Evolutionary conservation across 2,113 vertebrate genomes (phyloP).

Genomic region (Phrynosoma blainvillii): DNA sequence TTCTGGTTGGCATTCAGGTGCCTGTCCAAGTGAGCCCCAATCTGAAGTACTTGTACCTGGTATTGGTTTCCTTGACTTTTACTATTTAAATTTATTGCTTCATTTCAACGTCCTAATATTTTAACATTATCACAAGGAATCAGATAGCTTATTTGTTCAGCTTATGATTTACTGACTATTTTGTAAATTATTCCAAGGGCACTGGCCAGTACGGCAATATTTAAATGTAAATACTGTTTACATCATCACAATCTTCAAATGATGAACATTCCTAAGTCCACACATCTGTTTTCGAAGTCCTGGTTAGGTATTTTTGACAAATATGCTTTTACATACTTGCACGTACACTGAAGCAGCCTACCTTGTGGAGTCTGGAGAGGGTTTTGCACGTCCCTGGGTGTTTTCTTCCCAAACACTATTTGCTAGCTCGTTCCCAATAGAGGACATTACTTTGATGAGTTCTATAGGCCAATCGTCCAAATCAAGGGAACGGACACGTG

Average conservation of each 20-base stretch:
- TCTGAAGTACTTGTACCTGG: too few relatives aligned
- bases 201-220: not conserved
- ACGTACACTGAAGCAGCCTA: constrained; percentile 54
- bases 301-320: not conserved
- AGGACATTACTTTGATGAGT: constrained; percentile 94
- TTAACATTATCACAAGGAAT: too few relatives aligned
- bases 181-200: not conserved
- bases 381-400: constrained; percentile 89
- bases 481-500: constrained; percentile 93
- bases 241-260: not conserved
- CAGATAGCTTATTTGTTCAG: too few relatives aligned
- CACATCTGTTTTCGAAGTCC: not conserved
- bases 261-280: not conserved
- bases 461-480: constrained; percentile 97
- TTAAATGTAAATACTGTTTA: not conserved
- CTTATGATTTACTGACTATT: too few relatives aligned
- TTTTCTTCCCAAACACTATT: constrained; percentile 95
- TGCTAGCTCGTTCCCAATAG: constrained; percentile 94
- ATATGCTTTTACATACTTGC: fast-evolving
- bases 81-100: too few relatives aligned
- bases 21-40: too few relatives aligned
- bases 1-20: too few relatives aligned
- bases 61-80: too few relatives aligned
- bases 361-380: constrained; percentile 89
- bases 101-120: too few relatives aligned